These are phyloP conservation scores for Pristionchus japonicus DNA, from an alignment of 2,888 invertebrate genomes.

Conservation along the genomic window DNA sequence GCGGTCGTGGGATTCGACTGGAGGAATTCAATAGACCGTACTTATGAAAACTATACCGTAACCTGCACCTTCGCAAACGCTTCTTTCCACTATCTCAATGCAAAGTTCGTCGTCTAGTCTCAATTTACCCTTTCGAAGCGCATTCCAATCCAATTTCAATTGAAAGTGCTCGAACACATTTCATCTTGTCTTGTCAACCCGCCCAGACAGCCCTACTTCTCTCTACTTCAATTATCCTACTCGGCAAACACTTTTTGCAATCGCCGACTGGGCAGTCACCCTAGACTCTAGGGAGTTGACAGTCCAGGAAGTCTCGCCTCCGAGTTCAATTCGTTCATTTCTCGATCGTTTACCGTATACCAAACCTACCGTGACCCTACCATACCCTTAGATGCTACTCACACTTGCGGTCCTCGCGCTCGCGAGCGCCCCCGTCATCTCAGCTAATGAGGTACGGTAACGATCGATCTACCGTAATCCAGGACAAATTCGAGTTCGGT, in stretches of 20 bases:
- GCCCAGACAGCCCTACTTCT: conserved; percentile 18
- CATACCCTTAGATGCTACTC: neutral
- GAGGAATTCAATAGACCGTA: too few species aligned
- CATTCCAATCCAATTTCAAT: neutral
- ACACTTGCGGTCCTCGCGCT: conserved; percentile 20
- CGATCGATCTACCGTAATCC: neutral
- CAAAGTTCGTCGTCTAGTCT: neutral
- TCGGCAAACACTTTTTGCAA: neutral
- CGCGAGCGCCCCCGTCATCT: neutral
- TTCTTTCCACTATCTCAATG: neutral
- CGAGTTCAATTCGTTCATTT: neutral
- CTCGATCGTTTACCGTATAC: neutral
- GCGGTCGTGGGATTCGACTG: too few species aligned
- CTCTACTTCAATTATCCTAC: neutral
- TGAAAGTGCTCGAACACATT: neutral
- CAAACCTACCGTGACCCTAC: neutral
- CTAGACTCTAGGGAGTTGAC: neutral
- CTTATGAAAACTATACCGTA: too few species aligned
- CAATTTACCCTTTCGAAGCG: neutral
- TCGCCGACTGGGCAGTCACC: neutral
- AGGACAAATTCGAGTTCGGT: neutral
- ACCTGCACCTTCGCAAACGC: neutral
- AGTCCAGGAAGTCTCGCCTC: neutral
- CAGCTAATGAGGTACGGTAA: neutral
- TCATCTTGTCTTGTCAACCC: neutral